Evolutionary conservation across 2,113 vertebrate genomes (phyloP).

Genomic region (Oryzias curvinotus): DNA sequence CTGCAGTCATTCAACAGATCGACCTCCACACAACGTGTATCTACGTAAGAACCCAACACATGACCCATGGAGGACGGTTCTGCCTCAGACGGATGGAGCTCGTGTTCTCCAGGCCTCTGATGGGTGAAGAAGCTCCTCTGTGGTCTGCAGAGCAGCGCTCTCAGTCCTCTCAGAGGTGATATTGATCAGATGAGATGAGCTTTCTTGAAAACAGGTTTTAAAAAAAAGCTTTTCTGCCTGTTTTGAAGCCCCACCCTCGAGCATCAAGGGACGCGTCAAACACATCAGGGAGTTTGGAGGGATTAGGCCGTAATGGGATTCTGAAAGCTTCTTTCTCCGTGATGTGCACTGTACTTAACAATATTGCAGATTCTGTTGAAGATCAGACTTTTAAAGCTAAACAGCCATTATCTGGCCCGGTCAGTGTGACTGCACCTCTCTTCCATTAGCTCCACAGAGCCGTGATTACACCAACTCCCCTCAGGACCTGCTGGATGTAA

Average conservation of each 20-base stretch:
- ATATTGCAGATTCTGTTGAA: constrained; percentile 82
- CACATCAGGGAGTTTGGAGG: constrained; percentile 80
- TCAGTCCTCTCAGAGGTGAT: constrained; percentile 63
- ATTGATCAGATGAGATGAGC: constrained; percentile 73
- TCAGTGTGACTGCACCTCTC: constrained; percentile 73
- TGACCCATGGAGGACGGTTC: no score
- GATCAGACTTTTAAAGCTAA: constrained; percentile 81
- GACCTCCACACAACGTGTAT: constrained; percentile 55
- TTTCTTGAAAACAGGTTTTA: constrained; percentile 74
- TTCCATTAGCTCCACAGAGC: constrained; percentile 76
- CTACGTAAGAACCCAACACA: constrained; percentile 66
- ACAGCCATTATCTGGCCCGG: constrained; percentile 80
- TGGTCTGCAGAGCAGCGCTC: constrained; percentile 50
- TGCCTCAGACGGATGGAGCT: no score
- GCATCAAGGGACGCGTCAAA: constrained; percentile 74
- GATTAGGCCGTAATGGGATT: constrained; percentile 83
- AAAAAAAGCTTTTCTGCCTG: constrained; percentile 81
- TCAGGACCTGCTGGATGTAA: constrained; percentile 68
- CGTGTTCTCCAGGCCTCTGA: constrained; percentile 40
- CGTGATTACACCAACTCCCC: constrained; percentile 75
- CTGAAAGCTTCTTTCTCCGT: constrained; percentile 80
- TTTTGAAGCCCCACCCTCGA: constrained; percentile 68
- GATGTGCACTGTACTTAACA: constrained; percentile 82
- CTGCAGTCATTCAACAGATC: constrained; percentile 59
- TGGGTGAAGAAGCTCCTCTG: constrained; percentile 50